Evolutionary conservation across 1,140 invertebrate genomes (phyloP).

Genomic region (Drosophila nigrodunni): DNA sequence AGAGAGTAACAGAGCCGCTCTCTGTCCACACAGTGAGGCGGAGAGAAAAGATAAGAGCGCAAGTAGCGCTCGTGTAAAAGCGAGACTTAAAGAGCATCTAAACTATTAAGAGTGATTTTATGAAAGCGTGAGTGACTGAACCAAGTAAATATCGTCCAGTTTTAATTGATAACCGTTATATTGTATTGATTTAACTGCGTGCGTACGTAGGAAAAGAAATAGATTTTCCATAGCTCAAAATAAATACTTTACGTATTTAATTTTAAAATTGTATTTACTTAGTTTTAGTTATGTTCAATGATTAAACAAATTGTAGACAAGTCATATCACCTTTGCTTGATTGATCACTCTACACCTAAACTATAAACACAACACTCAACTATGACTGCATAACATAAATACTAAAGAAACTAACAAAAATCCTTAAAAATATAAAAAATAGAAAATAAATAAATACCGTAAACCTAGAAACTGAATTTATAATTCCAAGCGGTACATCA

Average conservation of each 20-base stretch:
- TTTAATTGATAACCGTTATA: background rate
- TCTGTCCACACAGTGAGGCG: background rate
- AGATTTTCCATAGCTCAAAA: no score
- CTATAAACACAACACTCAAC: background rate
- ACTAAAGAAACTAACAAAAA: background rate
- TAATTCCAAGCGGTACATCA: no score
- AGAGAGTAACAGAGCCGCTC: background rate
- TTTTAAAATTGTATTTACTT: no score
- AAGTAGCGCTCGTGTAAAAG: background rate
- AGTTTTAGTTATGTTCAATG: no score
- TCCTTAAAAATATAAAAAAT: background rate
- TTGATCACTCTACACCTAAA: background rate
- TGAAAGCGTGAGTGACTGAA: background rate
- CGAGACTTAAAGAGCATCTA: background rate
- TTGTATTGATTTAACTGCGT: no score
- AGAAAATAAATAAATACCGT: background rate
- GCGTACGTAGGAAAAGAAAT: background rate
- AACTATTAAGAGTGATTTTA: conserved; percentile 2
- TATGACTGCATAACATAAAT: background rate
- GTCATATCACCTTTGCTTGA: background rate
- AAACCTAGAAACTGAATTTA: no score
- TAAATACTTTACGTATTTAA: no score
- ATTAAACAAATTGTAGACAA: no score
- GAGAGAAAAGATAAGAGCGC: background rate
- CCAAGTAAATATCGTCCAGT: background rate